These are phyloP conservation scores for Thaleichthys pacificus DNA, from an alignment of 2,797 vertebrate species.

Conservation along the genomic window DNA sequence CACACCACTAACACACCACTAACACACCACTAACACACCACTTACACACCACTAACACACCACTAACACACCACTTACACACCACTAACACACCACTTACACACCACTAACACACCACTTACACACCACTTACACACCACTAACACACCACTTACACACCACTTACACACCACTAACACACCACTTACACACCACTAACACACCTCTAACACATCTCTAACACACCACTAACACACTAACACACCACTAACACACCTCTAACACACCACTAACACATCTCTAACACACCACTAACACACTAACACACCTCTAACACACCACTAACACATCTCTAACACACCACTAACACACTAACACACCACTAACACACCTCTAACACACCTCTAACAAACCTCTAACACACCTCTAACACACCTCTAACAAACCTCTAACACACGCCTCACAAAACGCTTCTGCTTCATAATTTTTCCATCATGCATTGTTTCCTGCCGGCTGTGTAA, in stretches of 20 bases:
- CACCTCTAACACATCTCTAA: too few relatives aligned
- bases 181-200: too few relatives aligned
- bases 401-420: neutral
- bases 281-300: too few relatives aligned
- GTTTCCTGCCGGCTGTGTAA: slow-evolving; percentile 47
- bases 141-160: too few relatives aligned
- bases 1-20: neutral
- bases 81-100: slow-evolving; percentile 29
- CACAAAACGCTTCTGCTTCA: neutral
- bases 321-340: too few relatives aligned
- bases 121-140: too few relatives aligned
- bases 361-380: neutral
- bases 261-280: too few relatives aligned
- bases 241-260: too few relatives aligned
- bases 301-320: too few relatives aligned
- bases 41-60: neutral
- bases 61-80: neutral
- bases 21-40: neutral
- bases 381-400: neutral
- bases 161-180: too few relatives aligned
- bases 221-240: too few relatives aligned
- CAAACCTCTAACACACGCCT: neutral
- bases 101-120: neutral
- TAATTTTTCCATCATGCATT: slow-evolving; percentile 19
- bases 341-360: too few relatives aligned